phyloP scores from a whole-genome alignment of 2,888 invertebrate genomes.

The Cataglyphis rosenhaueri region DNA sequence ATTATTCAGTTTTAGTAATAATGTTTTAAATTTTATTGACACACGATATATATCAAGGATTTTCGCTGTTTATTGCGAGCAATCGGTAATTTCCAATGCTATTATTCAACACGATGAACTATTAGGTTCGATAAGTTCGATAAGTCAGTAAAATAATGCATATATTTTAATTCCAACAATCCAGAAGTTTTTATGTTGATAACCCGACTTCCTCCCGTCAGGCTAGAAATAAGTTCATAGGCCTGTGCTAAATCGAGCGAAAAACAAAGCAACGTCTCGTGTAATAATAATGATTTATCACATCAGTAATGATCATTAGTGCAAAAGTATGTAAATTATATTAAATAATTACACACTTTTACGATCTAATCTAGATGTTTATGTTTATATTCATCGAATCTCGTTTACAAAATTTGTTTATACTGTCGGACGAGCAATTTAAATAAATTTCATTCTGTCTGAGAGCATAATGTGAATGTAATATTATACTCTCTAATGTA shows the following conservation, averaged over 20 bases:
- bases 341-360: background rate
- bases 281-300: background rate
- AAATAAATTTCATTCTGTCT: conserved; percentile 14
- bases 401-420: background rate
- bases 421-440: background rate
- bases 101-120: background rate
- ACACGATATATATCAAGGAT: no score
- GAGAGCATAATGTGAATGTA: background rate
- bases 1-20: background rate
- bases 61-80: background rate
- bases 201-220: conserved; percentile 15
- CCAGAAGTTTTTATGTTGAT: conserved; percentile 18
- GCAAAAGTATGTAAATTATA: background rate
- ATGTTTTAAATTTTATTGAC: background rate
- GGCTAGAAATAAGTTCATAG: background rate
- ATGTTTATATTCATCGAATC: conserved; percentile 2
- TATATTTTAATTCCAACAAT: background rate
- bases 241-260: background rate
- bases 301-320: background rate
- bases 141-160: background rate
- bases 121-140: background rate
- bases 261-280: background rate
- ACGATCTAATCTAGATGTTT: background rate
- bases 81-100: conserved; percentile 19
- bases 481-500: background rate